These are phyloP conservation scores for Platypus cylindrus DNA, from an alignment of 2,888 invertebrate species.

Conservation along the genomic window DNA sequence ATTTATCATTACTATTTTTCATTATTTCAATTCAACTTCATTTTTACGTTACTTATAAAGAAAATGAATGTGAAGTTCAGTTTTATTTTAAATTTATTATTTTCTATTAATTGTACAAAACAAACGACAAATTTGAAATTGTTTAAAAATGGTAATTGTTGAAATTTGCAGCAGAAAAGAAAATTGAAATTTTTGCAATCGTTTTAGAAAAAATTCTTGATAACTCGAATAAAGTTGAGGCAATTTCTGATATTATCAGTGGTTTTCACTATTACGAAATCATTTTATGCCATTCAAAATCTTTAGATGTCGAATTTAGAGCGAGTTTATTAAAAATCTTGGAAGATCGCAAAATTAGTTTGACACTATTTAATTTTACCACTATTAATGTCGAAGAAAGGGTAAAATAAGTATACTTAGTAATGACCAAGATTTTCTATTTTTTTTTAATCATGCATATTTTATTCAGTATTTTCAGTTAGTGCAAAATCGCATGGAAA, in stretches of 20 bases:
- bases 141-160: too few relatives aligned
- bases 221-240: too few relatives aligned
- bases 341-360: slow-evolving; percentile 22
- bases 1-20: too few relatives aligned
- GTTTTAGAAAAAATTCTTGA: too few relatives aligned
- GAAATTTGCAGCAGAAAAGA: too few relatives aligned
- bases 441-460: slow-evolving; percentile 8
- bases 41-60: too few relatives aligned
- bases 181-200: too few relatives aligned
- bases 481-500: slow-evolving; percentile 38
- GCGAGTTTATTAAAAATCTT: slow-evolving; percentile 21
- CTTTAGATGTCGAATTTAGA: slow-evolving; percentile 25
- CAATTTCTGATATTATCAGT: slow-evolving; percentile 28
- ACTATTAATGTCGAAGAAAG: slow-evolving; percentile 25
- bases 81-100: too few relatives aligned
- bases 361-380: slow-evolving; percentile 29
- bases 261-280: slow-evolving; percentile 29
- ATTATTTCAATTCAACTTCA: too few relatives aligned
- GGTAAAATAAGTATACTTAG: slow-evolving; percentile 18
- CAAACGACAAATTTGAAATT: too few relatives aligned
- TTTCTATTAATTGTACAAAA: too few relatives aligned
- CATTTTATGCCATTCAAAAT: slow-evolving; percentile 27
- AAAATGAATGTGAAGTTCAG: too few relatives aligned
- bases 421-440: not conserved
- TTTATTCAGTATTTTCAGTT: slow-evolving; percentile 41